Evolutionary conservation across 2,888 invertebrate genomes (phyloP).

Genomic region (Cryptophagus acutangulus): DNA sequence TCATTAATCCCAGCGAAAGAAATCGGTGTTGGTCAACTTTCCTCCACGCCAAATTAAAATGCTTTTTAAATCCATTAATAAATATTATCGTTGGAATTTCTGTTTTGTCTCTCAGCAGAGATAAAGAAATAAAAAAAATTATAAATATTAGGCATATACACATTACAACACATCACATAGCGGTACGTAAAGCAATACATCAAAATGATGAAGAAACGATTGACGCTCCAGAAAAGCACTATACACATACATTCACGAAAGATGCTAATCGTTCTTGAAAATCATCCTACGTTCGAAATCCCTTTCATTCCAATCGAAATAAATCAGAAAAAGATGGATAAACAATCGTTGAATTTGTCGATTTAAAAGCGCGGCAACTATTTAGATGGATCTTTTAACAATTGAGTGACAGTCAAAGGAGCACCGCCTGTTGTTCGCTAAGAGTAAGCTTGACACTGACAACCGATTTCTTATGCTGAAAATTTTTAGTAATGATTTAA

Average conservation of each 20-base stretch:
- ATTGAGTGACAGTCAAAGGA: conserved; percentile 41
- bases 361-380: conserved; percentile 29
- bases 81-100: conserved; percentile 1
- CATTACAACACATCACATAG: conserved; percentile 24
- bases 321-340: neutral
- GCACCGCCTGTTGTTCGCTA: conserved; percentile 36
- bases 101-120: neutral
- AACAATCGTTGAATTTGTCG: neutral
- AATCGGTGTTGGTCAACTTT: conserved; percentile 5
- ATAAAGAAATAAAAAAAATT: too few relatives aligned
- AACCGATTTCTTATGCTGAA: conserved; percentile 35
- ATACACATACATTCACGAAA: conserved; percentile 19
- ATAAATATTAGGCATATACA: too few relatives aligned
- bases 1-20: too few relatives aligned
- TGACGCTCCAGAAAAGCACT: conserved; percentile 32
- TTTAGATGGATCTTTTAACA: conserved; percentile 42
- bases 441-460: conserved; percentile 34
- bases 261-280: conserved; percentile 28
- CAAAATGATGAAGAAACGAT: conserved; percentile 34
- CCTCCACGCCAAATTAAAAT: conserved; percentile 5
- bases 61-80: conserved; percentile 6
- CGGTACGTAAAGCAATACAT: conserved; percentile 28
- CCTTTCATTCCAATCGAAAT: neutral
- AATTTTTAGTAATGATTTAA: conserved; percentile 37
- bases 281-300: conserved; percentile 5